phyloP scores from a whole-genome alignment of 2,113 vertebrate genomes.

The Sigmodon hispidus region DNA sequence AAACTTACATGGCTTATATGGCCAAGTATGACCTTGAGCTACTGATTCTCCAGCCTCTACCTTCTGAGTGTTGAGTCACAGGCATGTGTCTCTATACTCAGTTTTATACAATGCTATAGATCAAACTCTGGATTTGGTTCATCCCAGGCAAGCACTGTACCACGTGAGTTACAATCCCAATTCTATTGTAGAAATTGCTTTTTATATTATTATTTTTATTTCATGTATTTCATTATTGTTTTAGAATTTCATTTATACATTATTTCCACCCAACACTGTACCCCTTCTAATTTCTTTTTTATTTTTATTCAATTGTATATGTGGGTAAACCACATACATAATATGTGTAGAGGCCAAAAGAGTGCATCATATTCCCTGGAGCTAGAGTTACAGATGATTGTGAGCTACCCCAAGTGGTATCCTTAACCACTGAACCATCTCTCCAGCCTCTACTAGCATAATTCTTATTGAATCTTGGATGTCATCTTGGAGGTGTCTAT shows the following conservation, averaged over 20 bases:
- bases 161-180: neutral
- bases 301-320: neutral
- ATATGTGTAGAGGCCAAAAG: neutral
- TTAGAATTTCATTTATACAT: neutral
- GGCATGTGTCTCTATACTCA: neutral
- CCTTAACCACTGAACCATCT: neutral
- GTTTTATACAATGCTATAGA: neutral
- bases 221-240: neutral
- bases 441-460: neutral
- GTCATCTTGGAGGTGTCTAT: neutral
- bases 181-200: neutral
- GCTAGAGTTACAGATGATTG: neutral
- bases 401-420: neutral
- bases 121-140: neutral
- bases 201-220: neutral
- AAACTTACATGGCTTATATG: neutral
- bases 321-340: neutral
- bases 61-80: neutral
- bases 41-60: neutral
- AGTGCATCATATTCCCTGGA: neutral
- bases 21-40: neutral
- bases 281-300: neutral
- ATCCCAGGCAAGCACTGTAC: neutral
- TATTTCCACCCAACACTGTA: neutral
- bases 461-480: neutral